Base-by-base conservation (phyloP, 2,888 invertebrate genomes). In the Willowsia nigromaculata region DNA sequence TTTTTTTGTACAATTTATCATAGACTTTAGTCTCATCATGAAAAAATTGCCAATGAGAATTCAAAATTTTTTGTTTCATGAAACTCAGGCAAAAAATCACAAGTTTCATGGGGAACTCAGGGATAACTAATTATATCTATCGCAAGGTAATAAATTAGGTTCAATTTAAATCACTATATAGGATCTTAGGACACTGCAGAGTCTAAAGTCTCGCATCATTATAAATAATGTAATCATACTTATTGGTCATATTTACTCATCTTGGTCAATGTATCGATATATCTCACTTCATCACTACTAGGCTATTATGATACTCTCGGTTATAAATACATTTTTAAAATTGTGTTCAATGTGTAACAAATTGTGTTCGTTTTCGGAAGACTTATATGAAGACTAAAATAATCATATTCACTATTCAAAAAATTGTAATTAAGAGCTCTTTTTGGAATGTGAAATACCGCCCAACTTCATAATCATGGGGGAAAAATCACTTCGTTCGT, bases 101-200 rank as follows among this genome's bases (percentile, higher is more conserved):
- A 88, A 88, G 88, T 88, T 88, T 84, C 62, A 82, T 78, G 88
- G 88, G 88, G 83, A 88, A 88, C 88, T 88, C 88, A 88, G 88
- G 88, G 65, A 88, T 47, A 62, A 65, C 65, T 65, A 30, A 18
- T 7, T 68, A 40, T 22, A 65, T 65, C n/a, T n/a, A n/a, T n/a
- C n/a, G n/a, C n/a, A n/a, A n/a, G n/a, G n/a, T n/a, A n/a, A n/a
- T n/a, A n/a, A n/a, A n/a, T n/a, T n/a, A n/a, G n/a, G n/a, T n/a
- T n/a, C n/a, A n/a, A n/a, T n/a, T n/a, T n/a, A n/a, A n/a, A n/a
- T n/a, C n/a, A n/a, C n/a, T n/a, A n/a, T n/a, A n/a, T n/a, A n/a
- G n/a, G n/a, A n/a, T n/a, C n/a, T n/a, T n/a, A n/a, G n/a, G n/a
- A n/a, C n/a, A n/a, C n/a, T n/a, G n/a, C n/a, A n/a, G n/a, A n/a